Evolutionary conservation across 1,140 invertebrate species (phyloP), one percentile per base, ranked within the genome.

Genomic region (Sarcophaga peregrina): DNA sequence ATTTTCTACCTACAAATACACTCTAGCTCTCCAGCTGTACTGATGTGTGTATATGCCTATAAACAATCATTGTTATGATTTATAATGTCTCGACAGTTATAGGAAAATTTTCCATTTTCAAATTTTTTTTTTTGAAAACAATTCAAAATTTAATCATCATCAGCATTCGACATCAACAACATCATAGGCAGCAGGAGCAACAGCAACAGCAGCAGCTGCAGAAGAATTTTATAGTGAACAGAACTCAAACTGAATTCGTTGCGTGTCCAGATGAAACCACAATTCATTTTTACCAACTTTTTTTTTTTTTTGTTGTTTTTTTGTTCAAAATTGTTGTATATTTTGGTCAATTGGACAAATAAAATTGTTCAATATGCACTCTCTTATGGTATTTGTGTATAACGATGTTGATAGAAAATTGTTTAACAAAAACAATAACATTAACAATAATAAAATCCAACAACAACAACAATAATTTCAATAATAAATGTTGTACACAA

Each of bases 51-150:
- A 37, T 1, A 37, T 37, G 25, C 25, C 25, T 37, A 37, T 37
- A 58, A 11, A 75, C 45, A 15, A 75, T 47, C 46, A 75, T n/a
- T 45, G 50, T 78, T 78, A 68, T 78, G 75, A 78, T 78, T 78
- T 78, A 50, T 78, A 78, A 78, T 78, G 75, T 78, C 75, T 78
- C 75, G 75, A 78, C 75, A 78, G 25, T 52, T 17, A 78, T 52
- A 37, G 25, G 73, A 47, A 47, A 75, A 75, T 75, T 47, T 75
- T 37, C 25, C 47, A 45, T 75, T 75, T 45, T 75, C 15, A 11
- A 20, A n/a, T 15, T n/a, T 13, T 20, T 20, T 20, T 20, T 68
- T 20, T 20, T 20, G 62, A 17, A 68, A 68, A 68, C 62, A 68
- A 68, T 68, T 20, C 9, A 17, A 68, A 68, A 68, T 20, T 68